Base-by-base conservation (phyloP, 2,888 invertebrate species). In the Cephus sareptanus region DNA sequence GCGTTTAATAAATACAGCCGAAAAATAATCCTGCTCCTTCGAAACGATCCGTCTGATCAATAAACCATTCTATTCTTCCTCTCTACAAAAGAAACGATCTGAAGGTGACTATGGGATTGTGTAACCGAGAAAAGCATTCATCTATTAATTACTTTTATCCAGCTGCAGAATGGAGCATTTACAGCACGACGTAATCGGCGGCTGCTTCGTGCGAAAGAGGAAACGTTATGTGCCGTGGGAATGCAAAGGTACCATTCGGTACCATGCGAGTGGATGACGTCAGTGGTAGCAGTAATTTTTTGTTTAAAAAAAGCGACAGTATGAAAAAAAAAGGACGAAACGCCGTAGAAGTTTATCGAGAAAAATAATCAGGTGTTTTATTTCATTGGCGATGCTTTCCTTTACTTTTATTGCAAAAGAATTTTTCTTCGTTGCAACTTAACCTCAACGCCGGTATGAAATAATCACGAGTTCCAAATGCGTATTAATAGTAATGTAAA, bases 171-270 rank as follows among this genome's bases (percentile, higher is more conserved):
- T 23, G 56, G 56, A 56, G 56, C 56, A 23, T 56, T 56, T 56
- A 6, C 56, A 56, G 23, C 2, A 6, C 56, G 56, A 56, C 56
- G 56, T 56, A 56, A 56, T 56, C 56, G 9, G 56, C 56, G 56
- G 23, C 56, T 56, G 56, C 40, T 76, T 78, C 73, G 37, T 75
- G 77, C 69, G 74, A 79, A 75, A 79, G 77, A 77, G 79, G 73
- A 79, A 79, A 79, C 76, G 77, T 77, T 77, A 78, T 75, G 37
- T 76, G 73, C 71, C 77, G 76, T 76, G 79, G 77, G 75, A 79
- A 80, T 80, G 76, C 71, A 76, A 79, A 79, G 81, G 81, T 81
- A 81, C 81, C 81, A 81, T 79, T 79, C 73, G 71, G 81, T 81
- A 81, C 81, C 81, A 81, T 75, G 77, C 79, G 77, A 78, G 56